Conservation (phyloP, 2,797 vertebrate genomes). For the Pipistrellus pipistrellus region DNA sequence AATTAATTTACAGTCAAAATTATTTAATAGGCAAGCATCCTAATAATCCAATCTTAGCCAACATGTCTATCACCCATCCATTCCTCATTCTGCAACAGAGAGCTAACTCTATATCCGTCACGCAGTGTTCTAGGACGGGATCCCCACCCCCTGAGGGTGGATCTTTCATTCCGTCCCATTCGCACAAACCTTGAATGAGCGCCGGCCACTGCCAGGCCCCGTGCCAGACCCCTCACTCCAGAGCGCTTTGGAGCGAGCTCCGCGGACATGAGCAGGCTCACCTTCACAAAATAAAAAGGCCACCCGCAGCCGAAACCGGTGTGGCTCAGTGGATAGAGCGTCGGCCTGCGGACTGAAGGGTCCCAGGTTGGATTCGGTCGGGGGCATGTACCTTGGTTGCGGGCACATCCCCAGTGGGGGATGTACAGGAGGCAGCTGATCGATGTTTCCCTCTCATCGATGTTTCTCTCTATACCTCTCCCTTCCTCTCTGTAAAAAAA, state of each 20-base stretch:
- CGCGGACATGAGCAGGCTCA: background rate
- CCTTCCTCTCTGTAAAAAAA: too few relatives aligned
- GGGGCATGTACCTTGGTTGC: too few relatives aligned
- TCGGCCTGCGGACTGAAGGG: too few relatives aligned
- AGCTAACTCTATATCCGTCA: background rate
- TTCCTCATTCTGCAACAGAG: background rate
- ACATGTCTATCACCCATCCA: background rate
- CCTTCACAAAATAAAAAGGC: background rate
- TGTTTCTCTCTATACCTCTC: too few relatives aligned
- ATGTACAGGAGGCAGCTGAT: too few relatives aligned
- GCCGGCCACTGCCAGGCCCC: background rate
- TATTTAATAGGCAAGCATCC: constrained; percentile 5
- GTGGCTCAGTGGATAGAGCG: too few relatives aligned
- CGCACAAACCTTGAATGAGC: background rate
- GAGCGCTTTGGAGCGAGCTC: background rate
- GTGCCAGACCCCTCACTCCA: background rate
- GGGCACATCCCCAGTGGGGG: too few relatives aligned
- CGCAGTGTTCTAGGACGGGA: too few relatives aligned
- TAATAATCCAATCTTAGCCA: background rate
- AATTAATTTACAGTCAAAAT: background rate
- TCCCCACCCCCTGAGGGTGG: too few relatives aligned
- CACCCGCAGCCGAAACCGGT: too few relatives aligned
- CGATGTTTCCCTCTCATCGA: too few relatives aligned
- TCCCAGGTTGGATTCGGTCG: too few relatives aligned
- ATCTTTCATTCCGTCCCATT: background rate